Percentiles rank a stretch among this genome's conserved stretches.
Evolutionary conservation across 1,140 invertebrate species (phyloP).

Genomic region (Bombus haemorrhoidalis): DNA sequence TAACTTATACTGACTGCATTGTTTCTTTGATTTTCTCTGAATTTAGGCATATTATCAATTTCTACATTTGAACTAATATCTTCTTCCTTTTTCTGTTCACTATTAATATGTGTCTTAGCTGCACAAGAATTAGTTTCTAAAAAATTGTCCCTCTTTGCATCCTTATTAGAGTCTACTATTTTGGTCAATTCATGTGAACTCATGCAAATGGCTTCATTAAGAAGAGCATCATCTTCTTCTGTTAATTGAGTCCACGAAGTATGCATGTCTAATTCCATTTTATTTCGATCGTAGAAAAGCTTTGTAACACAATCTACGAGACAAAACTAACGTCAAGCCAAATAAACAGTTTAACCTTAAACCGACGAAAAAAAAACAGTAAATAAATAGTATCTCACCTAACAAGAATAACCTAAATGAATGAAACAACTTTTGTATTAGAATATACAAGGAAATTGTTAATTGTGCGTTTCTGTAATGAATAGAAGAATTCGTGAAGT

Average conservation of each 20-base stretch:
- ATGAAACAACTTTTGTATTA: neutral
- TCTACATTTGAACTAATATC: conserved; percentile 13
- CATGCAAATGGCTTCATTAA: conserved; percentile 69
- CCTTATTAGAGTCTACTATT: conserved; percentile 19
- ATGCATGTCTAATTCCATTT: conserved; percentile 37
- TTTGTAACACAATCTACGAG: neutral
- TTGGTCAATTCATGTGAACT: conserved; percentile 43
- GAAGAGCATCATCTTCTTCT: conserved; percentile 69
- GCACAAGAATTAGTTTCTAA: neutral
- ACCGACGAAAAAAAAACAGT: neutral
- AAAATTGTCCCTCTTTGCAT: neutral
- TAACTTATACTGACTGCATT: conserved; percentile 33
- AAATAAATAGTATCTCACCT: conserved; percentile 7
- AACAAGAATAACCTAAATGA: conserved; percentile 53
- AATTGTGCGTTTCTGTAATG: neutral
- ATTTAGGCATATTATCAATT: conserved; percentile 6
- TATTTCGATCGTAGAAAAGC: neutral
- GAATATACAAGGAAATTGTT: neutral
- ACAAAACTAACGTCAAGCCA: neutral
- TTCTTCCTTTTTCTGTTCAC: conserved; percentile 9
- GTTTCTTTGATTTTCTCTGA: neutral
- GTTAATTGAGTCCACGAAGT: conserved; percentile 24
- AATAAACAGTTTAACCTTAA: neutral
- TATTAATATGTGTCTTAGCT: conserved; percentile 10
- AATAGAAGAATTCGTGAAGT: neutral